A percentile compares a stretch with the other conserved stretches of the same genome.
Conservation (phyloP, 2,797 vertebrate species). For the Danio kyathit region DNA sequence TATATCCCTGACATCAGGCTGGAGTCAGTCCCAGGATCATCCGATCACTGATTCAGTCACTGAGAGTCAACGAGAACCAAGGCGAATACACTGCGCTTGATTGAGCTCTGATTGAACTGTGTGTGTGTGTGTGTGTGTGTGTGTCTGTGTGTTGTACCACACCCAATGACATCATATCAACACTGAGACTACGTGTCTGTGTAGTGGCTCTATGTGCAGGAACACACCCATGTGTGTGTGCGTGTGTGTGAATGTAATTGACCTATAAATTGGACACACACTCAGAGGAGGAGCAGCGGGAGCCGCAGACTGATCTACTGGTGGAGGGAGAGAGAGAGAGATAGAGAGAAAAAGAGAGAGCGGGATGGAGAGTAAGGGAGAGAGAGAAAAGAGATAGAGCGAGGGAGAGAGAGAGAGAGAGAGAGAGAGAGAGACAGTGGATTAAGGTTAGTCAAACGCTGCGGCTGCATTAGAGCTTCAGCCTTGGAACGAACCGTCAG, state of each 20-base stretch:
- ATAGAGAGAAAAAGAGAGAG: conserved; percentile 28
- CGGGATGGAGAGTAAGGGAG: conserved; percentile 19
- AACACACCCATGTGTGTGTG: conserved; percentile 22
- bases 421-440: conserved; percentile 44
- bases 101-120: neutral
- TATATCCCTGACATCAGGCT: too few relatives aligned
- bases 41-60: too few relatives aligned
- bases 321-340: conserved; percentile 60
- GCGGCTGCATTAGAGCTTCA: conserved; percentile 83
- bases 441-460: conserved; percentile 79
- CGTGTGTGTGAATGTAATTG: conserved; percentile 81
- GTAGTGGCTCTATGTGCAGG: neutral
- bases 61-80: too few relatives aligned
- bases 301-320: conserved; percentile 76
- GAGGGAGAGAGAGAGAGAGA: neutral
- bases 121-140: neutral
- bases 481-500: conserved; percentile 91
- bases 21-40: too few relatives aligned
- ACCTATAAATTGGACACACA: conserved; percentile 84
- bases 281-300: conserved; percentile 72
- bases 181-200: neutral
- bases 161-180: neutral
- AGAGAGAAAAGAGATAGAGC: conserved; percentile 40
- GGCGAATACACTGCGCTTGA: too few relatives aligned
- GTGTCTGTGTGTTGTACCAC: neutral